Percentiles rank a stretch among this genome's conserved stretches.
These are phyloP conservation scores for Dynastes hyllus DNA, from an alignment of 2,888 invertebrate genomes.

Conservation along the genomic window DNA sequence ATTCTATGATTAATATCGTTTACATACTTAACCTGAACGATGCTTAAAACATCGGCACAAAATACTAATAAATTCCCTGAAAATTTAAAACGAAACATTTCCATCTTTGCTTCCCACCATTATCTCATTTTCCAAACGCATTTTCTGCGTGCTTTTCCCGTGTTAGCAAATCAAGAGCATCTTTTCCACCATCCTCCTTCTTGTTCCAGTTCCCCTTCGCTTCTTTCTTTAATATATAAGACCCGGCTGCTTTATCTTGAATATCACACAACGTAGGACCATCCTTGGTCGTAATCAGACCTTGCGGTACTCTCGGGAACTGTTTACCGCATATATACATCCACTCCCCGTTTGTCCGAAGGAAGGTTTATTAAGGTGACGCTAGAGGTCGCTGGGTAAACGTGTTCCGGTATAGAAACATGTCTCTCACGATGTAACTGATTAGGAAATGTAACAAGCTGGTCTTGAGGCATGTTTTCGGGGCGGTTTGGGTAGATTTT, in stretches of 20 bases:
- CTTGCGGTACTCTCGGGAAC: conserved; percentile 52
- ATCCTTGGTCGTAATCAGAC: conserved; percentile 50
- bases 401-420: conserved; percentile 43
- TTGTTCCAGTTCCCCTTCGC: not conserved
- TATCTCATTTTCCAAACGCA: not conserved
- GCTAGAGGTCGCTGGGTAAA: conserved; percentile 51
- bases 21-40: no score
- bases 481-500: conserved; percentile 55
- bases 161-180: not conserved
- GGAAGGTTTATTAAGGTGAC: conserved; percentile 54
- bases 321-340: conserved; percentile 47
- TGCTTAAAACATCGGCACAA: no score
- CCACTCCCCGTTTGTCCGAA: conserved; percentile 50
- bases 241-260: conserved; percentile 3
- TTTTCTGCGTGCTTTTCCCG: not conserved
- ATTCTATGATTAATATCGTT: no score
- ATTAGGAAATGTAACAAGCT: no score
- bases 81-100: not conserved
- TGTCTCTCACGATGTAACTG: conserved; percentile 43
- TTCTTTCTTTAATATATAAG: conserved; percentile 12
- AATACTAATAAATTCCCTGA: not conserved
- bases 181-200: no score
- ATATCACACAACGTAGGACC: not conserved
- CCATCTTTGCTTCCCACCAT: not conserved
- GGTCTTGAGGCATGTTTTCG: no score